A percentile compares a stretch with the other conserved stretches of the same genome.
These are phyloP conservation scores for Ciconia stormi DNA, from an alignment of 2,113 vertebrate genomes.

Conservation along the genomic window DNA sequence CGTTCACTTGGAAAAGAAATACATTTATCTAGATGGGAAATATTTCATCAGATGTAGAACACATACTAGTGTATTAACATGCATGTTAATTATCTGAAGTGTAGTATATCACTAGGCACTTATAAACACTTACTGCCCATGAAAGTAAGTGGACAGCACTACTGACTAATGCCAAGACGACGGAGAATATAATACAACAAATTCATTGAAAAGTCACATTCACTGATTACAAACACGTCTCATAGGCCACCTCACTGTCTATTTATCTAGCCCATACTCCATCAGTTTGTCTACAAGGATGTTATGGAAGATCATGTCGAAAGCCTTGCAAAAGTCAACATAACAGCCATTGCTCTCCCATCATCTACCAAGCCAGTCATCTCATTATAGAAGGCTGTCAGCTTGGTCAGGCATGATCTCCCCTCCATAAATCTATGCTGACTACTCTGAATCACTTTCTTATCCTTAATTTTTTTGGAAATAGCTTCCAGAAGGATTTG, in stretches of 20 bases:
- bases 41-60: neutral
- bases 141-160: neutral
- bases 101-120: neutral
- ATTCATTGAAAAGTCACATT: neutral
- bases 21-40: neutral
- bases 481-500: neutral
- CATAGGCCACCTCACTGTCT: neutral
- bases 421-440: neutral
- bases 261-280: neutral
- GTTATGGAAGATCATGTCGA: neutral
- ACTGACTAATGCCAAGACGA: neutral
- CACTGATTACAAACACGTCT: neutral
- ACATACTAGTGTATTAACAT: neutral
- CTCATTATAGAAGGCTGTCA: neutral
- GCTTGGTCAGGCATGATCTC: neutral
- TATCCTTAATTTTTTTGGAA: neutral
- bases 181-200: neutral
- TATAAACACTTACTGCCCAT: neutral
- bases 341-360: neutral
- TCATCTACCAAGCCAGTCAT: neutral
- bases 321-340: neutral
- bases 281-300: neutral
- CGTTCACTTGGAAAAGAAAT: neutral
- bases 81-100: neutral
- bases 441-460: neutral